These are phyloP conservation scores for Rhynchomys soricoides DNA, from an alignment of 2,113 vertebrate species.

Conservation along the genomic window DNA sequence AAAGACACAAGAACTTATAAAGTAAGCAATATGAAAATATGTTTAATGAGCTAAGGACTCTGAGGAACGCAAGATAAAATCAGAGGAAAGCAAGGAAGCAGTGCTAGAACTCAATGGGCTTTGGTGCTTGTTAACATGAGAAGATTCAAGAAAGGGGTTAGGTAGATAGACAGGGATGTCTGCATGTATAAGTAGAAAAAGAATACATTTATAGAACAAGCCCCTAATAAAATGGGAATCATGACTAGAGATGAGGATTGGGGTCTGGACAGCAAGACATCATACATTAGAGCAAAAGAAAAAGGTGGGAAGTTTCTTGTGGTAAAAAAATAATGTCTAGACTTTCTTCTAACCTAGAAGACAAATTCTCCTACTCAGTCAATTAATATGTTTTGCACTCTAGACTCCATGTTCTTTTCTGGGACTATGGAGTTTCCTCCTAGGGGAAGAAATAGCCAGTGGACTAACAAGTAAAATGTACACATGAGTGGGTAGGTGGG, in stretches of 20 bases:
- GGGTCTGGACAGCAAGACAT: background rate
- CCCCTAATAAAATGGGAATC: background rate
- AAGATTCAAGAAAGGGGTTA: background rate
- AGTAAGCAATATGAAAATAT: background rate
- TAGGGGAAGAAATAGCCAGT: background rate
- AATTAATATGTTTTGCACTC: background rate
- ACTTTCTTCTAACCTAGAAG: background rate
- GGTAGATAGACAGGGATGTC: accelerated
- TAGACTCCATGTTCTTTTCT: background rate
- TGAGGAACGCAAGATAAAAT: background rate
- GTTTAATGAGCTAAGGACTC: background rate
- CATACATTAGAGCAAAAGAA: background rate
- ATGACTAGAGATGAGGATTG: background rate
- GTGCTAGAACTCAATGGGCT: background rate
- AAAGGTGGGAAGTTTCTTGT: background rate
- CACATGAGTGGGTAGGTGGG: too few relatives aligned
- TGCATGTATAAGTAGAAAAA: background rate
- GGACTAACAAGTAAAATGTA: background rate
- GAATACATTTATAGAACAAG: background rate
- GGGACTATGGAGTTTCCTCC: background rate
- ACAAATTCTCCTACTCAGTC: background rate
- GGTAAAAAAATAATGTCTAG: background rate
- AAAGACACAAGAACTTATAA: slow-evolving; percentile 7
- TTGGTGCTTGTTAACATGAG: background rate
- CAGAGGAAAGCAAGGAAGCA: background rate